phyloP scores from a whole-genome alignment of 2,113 vertebrate genomes.

The Cavia porcellus region DNA sequence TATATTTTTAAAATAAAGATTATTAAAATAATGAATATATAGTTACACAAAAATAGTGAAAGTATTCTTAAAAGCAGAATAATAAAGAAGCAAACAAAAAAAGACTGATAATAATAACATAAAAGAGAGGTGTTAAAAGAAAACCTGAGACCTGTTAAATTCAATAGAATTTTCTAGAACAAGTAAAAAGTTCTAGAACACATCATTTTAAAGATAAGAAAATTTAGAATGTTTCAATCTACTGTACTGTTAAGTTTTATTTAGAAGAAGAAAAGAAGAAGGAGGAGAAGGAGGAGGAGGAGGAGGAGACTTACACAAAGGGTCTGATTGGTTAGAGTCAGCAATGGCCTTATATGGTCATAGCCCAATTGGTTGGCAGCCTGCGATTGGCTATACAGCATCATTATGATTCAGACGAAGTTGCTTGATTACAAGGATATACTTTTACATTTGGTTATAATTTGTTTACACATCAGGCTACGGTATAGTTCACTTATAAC shows the following conservation, averaged over 20 bases:
- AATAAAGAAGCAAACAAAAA: constrained; percentile 4
- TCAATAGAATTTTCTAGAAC: not conserved
- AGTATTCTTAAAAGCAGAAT: not conserved
- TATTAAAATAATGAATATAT: not conserved
- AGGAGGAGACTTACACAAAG: not conserved
- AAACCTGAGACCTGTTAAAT: not conserved
- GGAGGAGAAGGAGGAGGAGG: too few relatives aligned
- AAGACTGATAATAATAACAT: not conserved
- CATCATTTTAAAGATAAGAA: not conserved
- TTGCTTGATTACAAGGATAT: not conserved
- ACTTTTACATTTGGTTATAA: not conserved
- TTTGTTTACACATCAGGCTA: not conserved
- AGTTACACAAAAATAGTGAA: not conserved
- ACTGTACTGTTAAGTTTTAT: not conserved
- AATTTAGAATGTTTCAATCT: not conserved
- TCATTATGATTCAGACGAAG: not conserved
- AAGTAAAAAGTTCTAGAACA: not conserved
- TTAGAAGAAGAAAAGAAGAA: not conserved
- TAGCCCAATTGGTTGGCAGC: not conserved
- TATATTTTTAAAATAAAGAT: constrained; percentile 15
- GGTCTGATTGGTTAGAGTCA: not conserved
- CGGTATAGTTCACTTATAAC: not conserved
- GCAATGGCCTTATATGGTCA: not conserved
- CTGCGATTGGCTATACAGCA: not conserved
- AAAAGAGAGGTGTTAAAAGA: not conserved